These are phyloP conservation scores for Anabacerthia variegaticeps DNA, from an alignment of 2,797 vertebrate species.

Conservation along the genomic window DNA sequence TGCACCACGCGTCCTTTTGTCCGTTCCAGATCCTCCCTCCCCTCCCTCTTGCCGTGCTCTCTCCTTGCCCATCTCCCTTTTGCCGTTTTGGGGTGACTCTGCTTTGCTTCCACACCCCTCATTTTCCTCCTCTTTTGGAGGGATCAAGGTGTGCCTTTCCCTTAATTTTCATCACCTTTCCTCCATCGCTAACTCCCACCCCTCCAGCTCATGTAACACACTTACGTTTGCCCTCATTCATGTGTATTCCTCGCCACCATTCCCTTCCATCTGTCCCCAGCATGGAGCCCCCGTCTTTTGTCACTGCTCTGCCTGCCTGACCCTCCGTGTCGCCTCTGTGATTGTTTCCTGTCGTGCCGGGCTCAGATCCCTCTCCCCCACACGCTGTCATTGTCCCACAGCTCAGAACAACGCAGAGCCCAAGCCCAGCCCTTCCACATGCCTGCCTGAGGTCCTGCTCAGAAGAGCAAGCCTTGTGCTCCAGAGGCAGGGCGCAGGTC, in stretches of 20 bases:
- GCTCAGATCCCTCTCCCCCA: not conserved
- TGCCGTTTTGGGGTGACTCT: not conserved
- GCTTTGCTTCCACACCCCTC: not conserved
- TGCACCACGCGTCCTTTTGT: slow-evolving; percentile 67
- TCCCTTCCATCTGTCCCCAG: slow-evolving; percentile 53
- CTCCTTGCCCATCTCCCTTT: not conserved
- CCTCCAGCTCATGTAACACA: not conserved
- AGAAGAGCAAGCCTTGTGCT: not conserved
- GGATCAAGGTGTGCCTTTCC: not conserved
- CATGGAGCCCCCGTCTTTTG: slow-evolving; percentile 10
- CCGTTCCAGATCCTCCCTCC: slow-evolving; percentile 33
- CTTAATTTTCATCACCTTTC: not conserved
- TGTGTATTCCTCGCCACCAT: not conserved
- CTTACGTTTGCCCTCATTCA: slow-evolving; percentile 3
- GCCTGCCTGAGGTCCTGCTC: not conserved
- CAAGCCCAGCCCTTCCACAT: not conserved
- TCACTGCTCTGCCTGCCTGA: slow-evolving; percentile 21
- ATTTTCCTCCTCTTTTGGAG: not conserved
- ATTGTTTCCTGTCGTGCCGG: not conserved
- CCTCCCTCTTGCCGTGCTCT: not conserved
- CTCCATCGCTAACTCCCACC: not conserved
- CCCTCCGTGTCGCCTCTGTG: slow-evolving; percentile 17
- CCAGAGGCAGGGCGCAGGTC: not conserved
- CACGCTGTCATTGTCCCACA: not conserved
- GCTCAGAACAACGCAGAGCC: not conserved